Evolutionary conservation across 1,140 invertebrate genomes (phyloP).

Genomic region (Vanessa atalanta): DNA sequence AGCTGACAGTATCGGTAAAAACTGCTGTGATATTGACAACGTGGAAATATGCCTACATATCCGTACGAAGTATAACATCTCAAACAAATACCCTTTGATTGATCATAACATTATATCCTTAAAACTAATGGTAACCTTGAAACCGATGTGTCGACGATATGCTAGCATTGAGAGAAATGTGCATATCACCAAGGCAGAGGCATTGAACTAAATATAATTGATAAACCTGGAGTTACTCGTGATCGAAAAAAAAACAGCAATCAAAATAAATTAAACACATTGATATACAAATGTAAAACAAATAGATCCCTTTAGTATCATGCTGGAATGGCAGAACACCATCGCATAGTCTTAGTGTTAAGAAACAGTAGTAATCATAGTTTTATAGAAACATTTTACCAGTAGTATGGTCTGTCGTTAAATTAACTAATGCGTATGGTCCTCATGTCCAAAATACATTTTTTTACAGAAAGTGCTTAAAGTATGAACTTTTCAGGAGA

Average conservation of each 20-base stretch:
- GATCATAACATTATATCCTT: slow-evolving; percentile 61
- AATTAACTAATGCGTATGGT: slow-evolving; percentile 18
- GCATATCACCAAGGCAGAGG: slow-evolving; percentile 37
- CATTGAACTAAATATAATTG: slow-evolving; percentile 28
- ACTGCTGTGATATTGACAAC: slow-evolving; percentile 80
- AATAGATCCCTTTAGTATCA: slow-evolving; percentile 15
- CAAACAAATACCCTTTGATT: slow-evolving; percentile 55
- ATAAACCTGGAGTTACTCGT: not conserved
- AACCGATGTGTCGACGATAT: slow-evolving; percentile 56
- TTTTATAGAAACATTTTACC: slow-evolving; percentile 1
- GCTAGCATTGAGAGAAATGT: slow-evolving; percentile 29
- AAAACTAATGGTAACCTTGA: slow-evolving; percentile 77
- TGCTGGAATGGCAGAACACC: slow-evolving; percentile 7
- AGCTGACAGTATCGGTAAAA: slow-evolving; percentile 68
- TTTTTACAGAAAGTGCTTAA: slow-evolving; percentile 31
- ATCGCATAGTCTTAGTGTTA: slow-evolving; percentile 7
- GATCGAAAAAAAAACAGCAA: not conserved
- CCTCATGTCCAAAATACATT: slow-evolving; percentile 24
- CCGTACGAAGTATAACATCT: slow-evolving; percentile 53
- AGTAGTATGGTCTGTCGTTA: slow-evolving; percentile 11
- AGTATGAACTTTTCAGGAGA: slow-evolving; percentile 61
- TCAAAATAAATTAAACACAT: slow-evolving; percentile 11
- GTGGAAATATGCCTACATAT: slow-evolving; percentile 54
- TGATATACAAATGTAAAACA: slow-evolving; percentile 33
- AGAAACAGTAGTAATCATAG: not conserved